These are phyloP conservation scores for Bombus haemorrhoidalis DNA, from an alignment of 1,140 invertebrate species.

Conservation along the genomic window DNA sequence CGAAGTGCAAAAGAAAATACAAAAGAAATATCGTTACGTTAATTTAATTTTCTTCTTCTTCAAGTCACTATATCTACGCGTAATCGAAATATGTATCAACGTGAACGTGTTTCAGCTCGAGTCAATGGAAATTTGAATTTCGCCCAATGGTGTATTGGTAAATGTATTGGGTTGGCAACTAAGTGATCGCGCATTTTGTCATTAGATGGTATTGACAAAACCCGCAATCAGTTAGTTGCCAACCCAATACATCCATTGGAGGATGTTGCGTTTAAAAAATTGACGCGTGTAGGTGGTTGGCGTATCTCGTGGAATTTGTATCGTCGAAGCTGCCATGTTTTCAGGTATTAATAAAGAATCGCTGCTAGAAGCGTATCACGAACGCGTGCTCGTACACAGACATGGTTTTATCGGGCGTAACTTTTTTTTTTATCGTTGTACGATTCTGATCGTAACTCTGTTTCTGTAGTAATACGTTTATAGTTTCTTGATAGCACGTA, in stretches of 20 bases:
- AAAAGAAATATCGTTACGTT: neutral
- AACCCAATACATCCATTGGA: no score
- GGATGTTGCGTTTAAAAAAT: neutral
- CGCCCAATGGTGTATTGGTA: neutral
- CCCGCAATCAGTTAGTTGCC: no score
- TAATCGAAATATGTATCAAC: neutral
- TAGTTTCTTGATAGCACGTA: neutral
- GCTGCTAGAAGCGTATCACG: neutral
- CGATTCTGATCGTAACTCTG: constrained; percentile 14
- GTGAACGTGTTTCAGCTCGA: neutral
- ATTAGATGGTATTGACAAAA: no score
- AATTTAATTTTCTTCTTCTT: neutral
- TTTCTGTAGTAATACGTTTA: constrained; percentile 4
- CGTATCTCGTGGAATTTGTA: neutral
- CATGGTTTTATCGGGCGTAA: constrained; percentile 1
- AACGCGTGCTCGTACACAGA: neutral
- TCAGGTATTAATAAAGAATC: constrained; percentile 20
- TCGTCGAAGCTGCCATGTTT: neutral
- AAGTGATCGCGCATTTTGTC: no score
- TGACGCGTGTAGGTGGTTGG: neutral
- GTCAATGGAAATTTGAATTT: neutral
- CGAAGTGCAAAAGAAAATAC: neutral
- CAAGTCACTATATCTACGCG: neutral
- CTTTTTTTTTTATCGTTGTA: constrained; percentile 6
- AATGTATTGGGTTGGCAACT: neutral